Percentiles rank a stretch among this genome's conserved stretches.
Conservation (phyloP, 2,113 vertebrate genomes). For the Centropristis striata region DNA sequence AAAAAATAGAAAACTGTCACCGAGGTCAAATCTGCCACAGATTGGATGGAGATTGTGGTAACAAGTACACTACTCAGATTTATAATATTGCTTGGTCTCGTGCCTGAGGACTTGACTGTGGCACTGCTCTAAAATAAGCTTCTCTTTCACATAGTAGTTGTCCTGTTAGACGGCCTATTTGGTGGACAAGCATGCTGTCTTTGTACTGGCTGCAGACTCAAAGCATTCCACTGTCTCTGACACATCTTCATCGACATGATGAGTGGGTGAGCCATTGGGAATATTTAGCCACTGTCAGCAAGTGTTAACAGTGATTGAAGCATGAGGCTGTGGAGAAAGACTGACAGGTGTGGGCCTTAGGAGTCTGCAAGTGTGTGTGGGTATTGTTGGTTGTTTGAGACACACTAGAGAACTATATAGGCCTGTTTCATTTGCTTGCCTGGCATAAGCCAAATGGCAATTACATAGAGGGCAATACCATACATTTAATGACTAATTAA, state of each 20-base stretch:
- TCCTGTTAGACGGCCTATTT: constrained; percentile 2
- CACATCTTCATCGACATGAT: constrained; percentile 51
- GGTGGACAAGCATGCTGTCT: constrained; percentile 39
- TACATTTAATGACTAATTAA: no score
- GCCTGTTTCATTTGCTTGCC: no score
- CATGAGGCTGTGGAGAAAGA: constrained; percentile 38
- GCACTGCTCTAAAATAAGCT: constrained; percentile 15
- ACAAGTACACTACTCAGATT: background rate
- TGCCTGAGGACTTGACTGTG: background rate
- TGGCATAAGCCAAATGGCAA: no score
- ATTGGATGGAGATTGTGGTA: background rate
- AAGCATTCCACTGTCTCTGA: constrained; percentile 43
- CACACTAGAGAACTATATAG: background rate
- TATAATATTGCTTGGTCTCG: background rate
- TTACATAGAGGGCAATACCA: no score
- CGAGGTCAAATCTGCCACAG: background rate
- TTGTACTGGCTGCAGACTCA: constrained; percentile 38
- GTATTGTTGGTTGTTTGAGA: background rate
- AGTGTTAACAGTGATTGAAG: constrained; percentile 58
- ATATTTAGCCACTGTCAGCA: constrained; percentile 58
- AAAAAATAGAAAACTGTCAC: background rate
- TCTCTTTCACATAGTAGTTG: constrained; percentile 25
- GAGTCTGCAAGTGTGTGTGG: constrained; percentile 3
- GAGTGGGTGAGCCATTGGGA: constrained; percentile 37
- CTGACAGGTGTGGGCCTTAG: constrained; percentile 41